Evolutionary conservation across 1,140 invertebrate species (phyloP), one percentile per base, ranked within the genome.

Genomic region (Cheumatopsyche charites): DNA sequence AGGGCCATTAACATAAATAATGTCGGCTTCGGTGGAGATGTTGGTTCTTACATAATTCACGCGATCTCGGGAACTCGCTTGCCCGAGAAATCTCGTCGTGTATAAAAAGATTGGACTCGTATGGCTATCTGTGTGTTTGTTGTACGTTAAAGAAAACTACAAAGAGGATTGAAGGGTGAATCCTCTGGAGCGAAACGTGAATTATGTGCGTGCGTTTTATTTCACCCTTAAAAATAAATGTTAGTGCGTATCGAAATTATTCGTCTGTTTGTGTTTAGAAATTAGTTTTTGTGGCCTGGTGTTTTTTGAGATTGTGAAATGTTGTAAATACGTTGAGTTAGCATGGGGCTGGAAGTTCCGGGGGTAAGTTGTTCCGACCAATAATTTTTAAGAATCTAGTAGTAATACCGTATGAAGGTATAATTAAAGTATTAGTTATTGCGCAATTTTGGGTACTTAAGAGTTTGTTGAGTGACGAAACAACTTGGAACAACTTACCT

Each of bases 1-100:
- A 75, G 68, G 65, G 65, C 70, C 62, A 72, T 75, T 75, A 72
- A 68, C 73, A 72, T 75, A 75, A 75, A 75, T 75, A 75, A 72
- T 68, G 67, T 47, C 70, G 73, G 47, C 70, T 67, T 61, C 25
- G 17, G 43, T 21, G 21, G 55, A 67, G 73, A 74, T 47, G 63
- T 66, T 25, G 63, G 63, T 66, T 66, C 63, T 66, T 47, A 47
- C 63, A 45, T 66, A 66, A 66, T 47, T 66, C 63, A 47, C 21
- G 42, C 63, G 62, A 63, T 63, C 62, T 63, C 62, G 42, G 47
- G 55, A 63, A 6, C 62, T 41, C 29, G n/a, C 29, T n/a, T 63
- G 29, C 29, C 41, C 41, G 11, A 58, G 17, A 49, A 49, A 49
- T 49, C 45, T 49, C 45, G 45, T 36, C 29, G 29, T 36, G 29